phyloP scores from a whole-genome alignment of 2,113 vertebrate species.

The Aythya baeri region DNA sequence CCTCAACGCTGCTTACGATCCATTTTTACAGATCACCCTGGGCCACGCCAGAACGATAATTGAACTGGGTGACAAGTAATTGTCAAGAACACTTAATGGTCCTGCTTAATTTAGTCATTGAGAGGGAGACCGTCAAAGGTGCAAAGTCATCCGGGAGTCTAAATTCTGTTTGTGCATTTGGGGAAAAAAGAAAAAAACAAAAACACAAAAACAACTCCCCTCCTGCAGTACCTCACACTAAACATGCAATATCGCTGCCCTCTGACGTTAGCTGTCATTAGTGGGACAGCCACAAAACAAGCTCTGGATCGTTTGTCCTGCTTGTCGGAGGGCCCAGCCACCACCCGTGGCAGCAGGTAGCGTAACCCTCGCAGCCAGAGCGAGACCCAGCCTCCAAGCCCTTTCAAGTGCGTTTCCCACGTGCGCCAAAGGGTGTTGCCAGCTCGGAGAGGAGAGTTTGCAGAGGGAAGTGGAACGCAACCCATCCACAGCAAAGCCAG shows the following conservation, averaged over 20 bases:
- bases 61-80: slow-evolving; percentile 34
- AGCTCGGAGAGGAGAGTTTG: not conserved
- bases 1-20: slow-evolving; percentile 25
- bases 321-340: not conserved
- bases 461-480: slow-evolving; percentile 9
- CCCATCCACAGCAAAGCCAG: not conserved
- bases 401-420: slow-evolving; percentile 32
- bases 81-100: slow-evolving; percentile 25
- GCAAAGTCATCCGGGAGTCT: not conserved
- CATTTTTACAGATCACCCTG: slow-evolving; percentile 10
- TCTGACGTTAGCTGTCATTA: slow-evolving; percentile 27
- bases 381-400: not conserved
- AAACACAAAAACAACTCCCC: not conserved
- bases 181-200: not conserved
- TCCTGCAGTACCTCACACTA: not conserved
- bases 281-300: slow-evolving; percentile 20
- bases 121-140: not conserved
- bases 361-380: not conserved
- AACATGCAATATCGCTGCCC: slow-evolving; percentile 5
- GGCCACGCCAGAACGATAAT: not conserved
- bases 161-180: not conserved
- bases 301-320: not conserved
- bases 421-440: slow-evolving; percentile 19
- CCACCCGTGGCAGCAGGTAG: not conserved
- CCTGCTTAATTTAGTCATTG: slow-evolving; percentile 37